A percentile compares a stretch with the other conserved stretches of the same genome.
phyloP scores from a whole-genome alignment of 1,140 invertebrate species.

The Parapsyche elsis region DNA sequence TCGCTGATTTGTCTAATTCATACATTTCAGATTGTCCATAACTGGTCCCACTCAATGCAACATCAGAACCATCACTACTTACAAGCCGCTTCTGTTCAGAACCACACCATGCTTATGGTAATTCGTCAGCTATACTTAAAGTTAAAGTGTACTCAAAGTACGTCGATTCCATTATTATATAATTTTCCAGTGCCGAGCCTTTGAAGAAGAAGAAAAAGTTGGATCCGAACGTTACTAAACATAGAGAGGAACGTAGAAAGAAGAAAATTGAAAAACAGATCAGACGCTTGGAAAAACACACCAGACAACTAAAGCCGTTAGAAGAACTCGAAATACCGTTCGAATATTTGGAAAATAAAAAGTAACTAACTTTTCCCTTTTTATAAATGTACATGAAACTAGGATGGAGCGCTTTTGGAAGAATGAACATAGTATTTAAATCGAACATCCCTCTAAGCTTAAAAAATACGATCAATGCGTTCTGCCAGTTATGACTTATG shows the following conservation, averaged over 20 bases:
- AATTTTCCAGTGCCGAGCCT: slow-evolving; percentile 73
- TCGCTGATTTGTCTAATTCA: neutral
- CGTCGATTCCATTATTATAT: neutral
- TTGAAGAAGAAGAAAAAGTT: slow-evolving; percentile 89
- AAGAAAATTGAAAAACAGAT: slow-evolving; percentile 88
- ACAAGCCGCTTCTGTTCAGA: slow-evolving; percentile 47
- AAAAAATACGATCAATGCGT: too few species aligned
- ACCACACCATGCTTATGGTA: slow-evolving; percentile 50
- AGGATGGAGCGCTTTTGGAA: too few species aligned
- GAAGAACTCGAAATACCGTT: slow-evolving; percentile 81
- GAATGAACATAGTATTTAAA: too few species aligned
- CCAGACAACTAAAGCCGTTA: slow-evolving; percentile 84
- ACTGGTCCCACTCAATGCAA: slow-evolving; percentile 32
- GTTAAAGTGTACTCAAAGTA: neutral
- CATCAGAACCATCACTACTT: slow-evolving; percentile 46
- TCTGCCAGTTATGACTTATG: too few species aligned
- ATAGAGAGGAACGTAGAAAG: slow-evolving; percentile 81
- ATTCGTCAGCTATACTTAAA: neutral
- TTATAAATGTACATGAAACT: too few species aligned
- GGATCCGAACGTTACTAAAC: slow-evolving; percentile 81
- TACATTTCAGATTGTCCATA: slow-evolving; percentile 39
- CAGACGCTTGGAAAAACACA: slow-evolving; percentile 78
- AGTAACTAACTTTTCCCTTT: slow-evolving; percentile 67
- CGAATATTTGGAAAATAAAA: slow-evolving; percentile 72
- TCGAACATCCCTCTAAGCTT: too few species aligned